Evolutionary conservation across 2,113 vertebrate species (phyloP).

Genomic region (Tachycineta bicolor): DNA sequence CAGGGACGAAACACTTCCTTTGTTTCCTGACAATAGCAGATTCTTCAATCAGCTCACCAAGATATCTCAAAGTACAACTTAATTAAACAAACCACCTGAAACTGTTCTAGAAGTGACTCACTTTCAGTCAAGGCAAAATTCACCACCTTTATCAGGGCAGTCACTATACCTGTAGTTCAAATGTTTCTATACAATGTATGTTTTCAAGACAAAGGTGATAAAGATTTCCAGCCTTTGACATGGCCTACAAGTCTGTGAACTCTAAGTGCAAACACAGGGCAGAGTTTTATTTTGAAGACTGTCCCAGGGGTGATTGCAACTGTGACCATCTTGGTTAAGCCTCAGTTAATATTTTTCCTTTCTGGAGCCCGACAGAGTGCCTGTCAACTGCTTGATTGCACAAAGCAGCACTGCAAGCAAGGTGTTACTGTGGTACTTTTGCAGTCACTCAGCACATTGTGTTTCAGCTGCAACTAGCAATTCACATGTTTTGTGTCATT

Average conservation of each 20-base stretch:
- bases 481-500: background rate
- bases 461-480: background rate
- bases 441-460: background rate
- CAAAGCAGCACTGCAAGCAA: background rate
- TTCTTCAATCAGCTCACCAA: background rate
- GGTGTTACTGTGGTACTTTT: background rate
- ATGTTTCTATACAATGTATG: rapidly evolving
- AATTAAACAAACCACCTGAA: background rate
- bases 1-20: background rate
- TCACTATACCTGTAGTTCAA: background rate
- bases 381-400: background rate
- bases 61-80: background rate
- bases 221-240: background rate
- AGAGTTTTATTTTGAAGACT: background rate
- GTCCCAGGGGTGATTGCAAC: background rate
- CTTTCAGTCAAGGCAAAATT: background rate
- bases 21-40: background rate
- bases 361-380: background rate
- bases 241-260: background rate
- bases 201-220: background rate
- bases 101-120: background rate
- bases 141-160: background rate
- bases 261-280: background rate
- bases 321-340: background rate
- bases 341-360: background rate